Base-by-base conservation (phyloP, 2,113 vertebrate species). In the Pedionomus torquatus region DNA sequence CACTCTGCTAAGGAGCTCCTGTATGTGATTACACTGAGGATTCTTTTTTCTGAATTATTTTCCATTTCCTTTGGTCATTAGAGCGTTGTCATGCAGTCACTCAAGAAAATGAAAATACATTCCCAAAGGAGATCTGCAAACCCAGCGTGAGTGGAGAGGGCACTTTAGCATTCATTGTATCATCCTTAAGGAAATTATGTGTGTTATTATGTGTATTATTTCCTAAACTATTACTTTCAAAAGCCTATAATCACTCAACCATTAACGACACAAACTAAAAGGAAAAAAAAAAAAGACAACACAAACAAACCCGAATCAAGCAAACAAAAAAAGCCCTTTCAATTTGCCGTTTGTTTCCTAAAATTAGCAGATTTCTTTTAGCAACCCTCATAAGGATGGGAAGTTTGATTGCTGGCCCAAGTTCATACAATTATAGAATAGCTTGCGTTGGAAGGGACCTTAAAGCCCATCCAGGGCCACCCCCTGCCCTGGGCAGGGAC, bases 121-220 rank as follows among this genome's bases (percentile, higher is more conserved):
- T 86, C 31, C 93, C 77, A 5, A 39, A 55, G 61, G 69, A 68
- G 28, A 83, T 76, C 71, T 93, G 66, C 69, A 55, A 60, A 19
- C 35, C 66, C 80, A 76, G 76, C 26, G 39, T 64, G 58, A 48
- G 16, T 7, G 26, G 49, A 76, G 33, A 37, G 21, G 77, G 48
- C 43, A 39, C 76, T 90, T 95, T 30, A 91, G 64, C 55, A 63
- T 71, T 82, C 39, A 66, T 33, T 37, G 37, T 60, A 78, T 48
- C 87, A 28, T 74, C 88, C 74, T 89, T 63, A 77, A 93, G 63
- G 79, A 77, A 95, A 95, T 93, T n/a, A 87, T 37, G 48, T 60
- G 48, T 83, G 75, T 61, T 82, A 85, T 63, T 65, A 60, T 2
- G 31, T 35, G 72, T 41, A 51, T 78, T 90, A 74, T 87, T 91